Evolutionary conservation across 2,113 vertebrate species (phyloP).

Genomic region (Lepisosteus osseus): DNA sequence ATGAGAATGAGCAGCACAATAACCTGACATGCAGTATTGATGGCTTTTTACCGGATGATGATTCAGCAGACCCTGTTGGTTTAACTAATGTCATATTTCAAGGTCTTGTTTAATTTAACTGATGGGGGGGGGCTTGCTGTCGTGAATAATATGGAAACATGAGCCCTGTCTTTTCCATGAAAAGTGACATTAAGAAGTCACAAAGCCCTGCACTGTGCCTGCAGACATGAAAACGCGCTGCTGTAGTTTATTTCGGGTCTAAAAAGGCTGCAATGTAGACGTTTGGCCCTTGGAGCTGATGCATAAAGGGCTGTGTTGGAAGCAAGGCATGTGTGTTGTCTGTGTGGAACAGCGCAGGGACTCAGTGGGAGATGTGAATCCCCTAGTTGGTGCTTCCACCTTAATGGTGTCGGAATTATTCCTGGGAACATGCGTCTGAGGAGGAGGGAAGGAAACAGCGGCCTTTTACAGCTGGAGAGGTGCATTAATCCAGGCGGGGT

Average conservation of each 20-base stretch:
- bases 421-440: not conserved
- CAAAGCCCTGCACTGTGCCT: no score
- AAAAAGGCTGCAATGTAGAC: no score
- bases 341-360: no score
- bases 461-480: not conserved
- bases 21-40: conserved; percentile 26
- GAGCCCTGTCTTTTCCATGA: not conserved
- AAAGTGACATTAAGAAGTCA: conserved; percentile 1
- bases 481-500: not conserved
- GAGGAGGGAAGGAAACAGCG: not conserved
- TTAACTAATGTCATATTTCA: conserved; percentile 22
- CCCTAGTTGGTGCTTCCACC: not conserved
- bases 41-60: conserved; percentile 14
- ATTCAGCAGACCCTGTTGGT: conserved; percentile 19
- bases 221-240: no score
- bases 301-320: no score
- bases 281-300: no score
- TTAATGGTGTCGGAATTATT: not conserved
- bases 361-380: not conserved
- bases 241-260: no score
- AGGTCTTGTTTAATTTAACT: conserved; percentile 24
- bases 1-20: conserved; percentile 10
- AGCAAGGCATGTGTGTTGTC: no score
- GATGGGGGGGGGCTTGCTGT: not conserved
- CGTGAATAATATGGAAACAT: not conserved